phyloP scores from a whole-genome alignment of 2,888 invertebrate genomes.

The Drosophila neutralis region DNA sequence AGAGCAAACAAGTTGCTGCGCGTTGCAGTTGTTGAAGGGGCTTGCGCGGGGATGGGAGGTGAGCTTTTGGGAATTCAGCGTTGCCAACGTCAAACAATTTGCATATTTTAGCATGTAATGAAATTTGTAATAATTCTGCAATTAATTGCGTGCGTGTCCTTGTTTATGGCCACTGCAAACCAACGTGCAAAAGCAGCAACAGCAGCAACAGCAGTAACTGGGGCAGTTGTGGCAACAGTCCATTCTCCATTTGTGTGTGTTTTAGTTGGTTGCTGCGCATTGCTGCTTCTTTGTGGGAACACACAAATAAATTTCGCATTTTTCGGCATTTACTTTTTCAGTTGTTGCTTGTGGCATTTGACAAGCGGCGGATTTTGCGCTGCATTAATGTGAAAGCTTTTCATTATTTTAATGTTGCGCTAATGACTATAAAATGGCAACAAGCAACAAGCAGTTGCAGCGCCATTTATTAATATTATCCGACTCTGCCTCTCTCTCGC shows the following conservation, averaged over 20 bases:
- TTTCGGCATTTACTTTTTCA: slow-evolving; percentile 41
- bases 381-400: slow-evolving; percentile 60
- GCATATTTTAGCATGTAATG: slow-evolving; percentile 82
- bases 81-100: slow-evolving; percentile 72
- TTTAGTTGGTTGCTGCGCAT: not conserved
- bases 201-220: slow-evolving; percentile 34
- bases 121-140: slow-evolving; percentile 82
- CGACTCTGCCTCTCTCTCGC: not conserved
- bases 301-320: slow-evolving; percentile 37
- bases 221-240: slow-evolving; percentile 23
- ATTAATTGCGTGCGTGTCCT: slow-evolving; percentile 81
- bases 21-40: not conserved
- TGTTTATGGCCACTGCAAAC: slow-evolving; percentile 56
- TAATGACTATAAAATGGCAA: slow-evolving; percentile 32
- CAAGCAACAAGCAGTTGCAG: slow-evolving; percentile 10
- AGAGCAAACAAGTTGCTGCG: not conserved
- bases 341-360: slow-evolving; percentile 40
- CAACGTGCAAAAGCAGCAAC: slow-evolving; percentile 43
- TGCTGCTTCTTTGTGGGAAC: slow-evolving; percentile 13
- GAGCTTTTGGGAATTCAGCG: slow-evolving; percentile 17
- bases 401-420: slow-evolving; percentile 56
- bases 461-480: slow-evolving; percentile 33
- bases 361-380: slow-evolving; percentile 50
- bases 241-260: not conserved
- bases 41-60: not conserved